Evolutionary conservation across 2,888 invertebrate genomes (phyloP), one percentile per base, ranked within the genome.

Genomic region (Corbicula japonica): DNA sequence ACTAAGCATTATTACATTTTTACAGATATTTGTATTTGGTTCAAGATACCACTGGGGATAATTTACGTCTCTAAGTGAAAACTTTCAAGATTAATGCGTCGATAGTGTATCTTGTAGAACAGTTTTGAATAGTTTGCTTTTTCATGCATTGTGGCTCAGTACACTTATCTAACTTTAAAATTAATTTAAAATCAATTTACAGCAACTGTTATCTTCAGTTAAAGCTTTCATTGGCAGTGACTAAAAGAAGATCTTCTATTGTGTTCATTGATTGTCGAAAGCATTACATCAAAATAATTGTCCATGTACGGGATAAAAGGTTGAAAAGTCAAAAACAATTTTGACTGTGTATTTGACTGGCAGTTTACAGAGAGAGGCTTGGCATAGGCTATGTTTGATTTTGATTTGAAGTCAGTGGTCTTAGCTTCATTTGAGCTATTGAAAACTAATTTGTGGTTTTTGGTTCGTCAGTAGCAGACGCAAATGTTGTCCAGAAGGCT

Each of bases 371-470:
- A n/a, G 15, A 58, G 23, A 35, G 5, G n/a, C 8, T 54, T 54
- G 6, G 32, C 54, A 21, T 18, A 3, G 54, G 32, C 32, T 32
- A 12, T 18, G 32, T 32, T 12, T 30, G 32, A 54, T 12, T 32
- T 12, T 30, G 32, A 54, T 12, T 30, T 54, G 32, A 32, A 54
- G 21, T 52, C 28, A 52, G 28, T 10, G 6, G 21, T 52, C 21
- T 54, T 28, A 34, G 5, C 2, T 4, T n/a, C 30, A 32, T 10
- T 28, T 34, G 2, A n/a, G 35, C 60, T 30, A 28, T 34, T 21
- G 71, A 54, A 54, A 32, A 48, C 21, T 63, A 63, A 63, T 72
- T 72, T 56, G n/a, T 34, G 46, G 46, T 60, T 70, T 48, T 48
- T 48, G 44, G 21, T 41, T 32, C 38, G 58, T 41, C 63, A 72